A percentile compares a stretch with the other conserved stretches of the same genome.
Evolutionary conservation across 1,140 invertebrate species (phyloP).

Genomic region (Leptestheria dahalacensis): DNA sequence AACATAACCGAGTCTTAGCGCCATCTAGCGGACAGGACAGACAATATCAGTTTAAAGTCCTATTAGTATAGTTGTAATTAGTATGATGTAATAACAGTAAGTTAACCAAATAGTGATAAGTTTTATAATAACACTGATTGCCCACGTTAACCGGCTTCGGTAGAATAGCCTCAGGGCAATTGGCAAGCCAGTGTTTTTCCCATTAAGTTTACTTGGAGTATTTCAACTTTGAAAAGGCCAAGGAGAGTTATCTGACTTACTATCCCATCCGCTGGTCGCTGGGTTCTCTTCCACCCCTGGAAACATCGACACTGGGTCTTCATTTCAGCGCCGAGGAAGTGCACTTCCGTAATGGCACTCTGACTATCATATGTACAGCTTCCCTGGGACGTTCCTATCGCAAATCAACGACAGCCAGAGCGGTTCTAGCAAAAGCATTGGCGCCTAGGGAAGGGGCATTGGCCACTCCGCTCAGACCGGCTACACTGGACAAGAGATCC

Average conservation of each 20-base stretch:
- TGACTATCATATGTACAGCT: constrained; percentile 6
- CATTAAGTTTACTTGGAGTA: not conserved
- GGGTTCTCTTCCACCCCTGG: not conserved
- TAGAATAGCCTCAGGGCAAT: too few species aligned
- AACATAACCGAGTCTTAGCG: too few species aligned
- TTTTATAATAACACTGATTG: too few species aligned
- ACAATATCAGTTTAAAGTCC: too few species aligned
- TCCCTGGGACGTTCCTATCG: constrained; percentile 5
- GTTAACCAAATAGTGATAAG: too few species aligned
- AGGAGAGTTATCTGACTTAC: not conserved
- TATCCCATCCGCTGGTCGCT: constrained; percentile 6
- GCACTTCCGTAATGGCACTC: constrained; percentile 2
- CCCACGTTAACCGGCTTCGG: too few species aligned
- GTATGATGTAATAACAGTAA: too few species aligned
- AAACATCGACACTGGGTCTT: constrained; percentile 9
- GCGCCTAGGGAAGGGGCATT: not conserved
- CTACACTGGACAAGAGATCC: not conserved
- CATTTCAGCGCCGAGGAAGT: not conserved
- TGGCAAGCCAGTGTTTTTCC: too few species aligned
- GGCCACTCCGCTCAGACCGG: not conserved
- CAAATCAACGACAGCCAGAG: constrained; percentile 1
- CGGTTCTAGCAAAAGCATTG: not conserved
- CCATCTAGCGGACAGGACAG: too few species aligned
- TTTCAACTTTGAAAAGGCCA: not conserved
- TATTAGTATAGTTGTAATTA: too few species aligned